Conservation (phyloP, 2,113 vertebrate species). For the Paedocypris sp. region DNA sequence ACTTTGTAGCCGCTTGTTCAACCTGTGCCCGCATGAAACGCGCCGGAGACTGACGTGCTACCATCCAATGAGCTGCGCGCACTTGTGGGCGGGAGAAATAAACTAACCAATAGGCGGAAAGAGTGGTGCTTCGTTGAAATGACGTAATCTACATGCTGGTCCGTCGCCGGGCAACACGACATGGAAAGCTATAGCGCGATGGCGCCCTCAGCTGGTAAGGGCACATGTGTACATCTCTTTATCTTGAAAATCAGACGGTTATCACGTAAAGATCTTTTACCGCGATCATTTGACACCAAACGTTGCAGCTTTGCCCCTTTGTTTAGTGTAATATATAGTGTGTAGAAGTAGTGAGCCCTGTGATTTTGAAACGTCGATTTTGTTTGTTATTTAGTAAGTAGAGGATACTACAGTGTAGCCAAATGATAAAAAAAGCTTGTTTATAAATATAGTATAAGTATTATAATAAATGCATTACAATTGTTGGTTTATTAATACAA, state of each 20-base stretch:
- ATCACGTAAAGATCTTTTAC: too few relatives aligned
- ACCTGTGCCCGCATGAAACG: slow-evolving; percentile 31
- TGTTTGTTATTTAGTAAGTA: too few relatives aligned
- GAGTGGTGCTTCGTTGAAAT: background rate
- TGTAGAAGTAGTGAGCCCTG: too few relatives aligned
- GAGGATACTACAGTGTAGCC: too few relatives aligned
- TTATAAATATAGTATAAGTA: too few relatives aligned
- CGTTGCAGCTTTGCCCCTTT: too few relatives aligned
- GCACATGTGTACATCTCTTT: background rate
- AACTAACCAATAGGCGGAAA: slow-evolving; percentile 28
- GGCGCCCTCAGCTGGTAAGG: slow-evolving; percentile 24
- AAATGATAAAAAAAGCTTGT: too few relatives aligned
- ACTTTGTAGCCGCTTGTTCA: slow-evolving; percentile 37
- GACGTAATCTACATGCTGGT: slow-evolving; percentile 11
- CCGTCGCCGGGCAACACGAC: background rate
- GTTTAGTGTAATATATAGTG: too few relatives aligned
- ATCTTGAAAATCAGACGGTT: background rate
- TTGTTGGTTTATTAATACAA: too few relatives aligned
- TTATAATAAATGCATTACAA: too few relatives aligned
- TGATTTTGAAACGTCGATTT: too few relatives aligned
- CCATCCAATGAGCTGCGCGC: slow-evolving; percentile 33
- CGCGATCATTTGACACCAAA: too few relatives aligned
- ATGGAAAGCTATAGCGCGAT: background rate
- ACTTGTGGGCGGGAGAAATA: background rate
- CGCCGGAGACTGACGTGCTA: slow-evolving; percentile 4